phyloP scores from a whole-genome alignment of 2,888 invertebrate species.

The Tachina grossa region DNA sequence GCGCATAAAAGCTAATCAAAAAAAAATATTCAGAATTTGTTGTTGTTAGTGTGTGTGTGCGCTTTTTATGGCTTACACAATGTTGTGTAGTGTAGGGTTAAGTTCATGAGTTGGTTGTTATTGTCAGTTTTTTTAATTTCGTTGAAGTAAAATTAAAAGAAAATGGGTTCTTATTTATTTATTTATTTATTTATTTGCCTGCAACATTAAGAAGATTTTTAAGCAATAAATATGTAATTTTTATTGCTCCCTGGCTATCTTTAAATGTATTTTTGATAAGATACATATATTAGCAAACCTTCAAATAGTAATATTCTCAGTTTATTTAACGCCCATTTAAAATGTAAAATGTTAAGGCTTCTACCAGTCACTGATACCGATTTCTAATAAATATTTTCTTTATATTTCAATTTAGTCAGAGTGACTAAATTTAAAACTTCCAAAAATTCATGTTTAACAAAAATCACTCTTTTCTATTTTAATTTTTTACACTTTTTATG shows the following conservation, averaged over 20 bases:
- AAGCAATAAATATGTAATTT: too few relatives aligned
- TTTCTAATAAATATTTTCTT: neutral
- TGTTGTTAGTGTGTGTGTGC: constrained; percentile 6
- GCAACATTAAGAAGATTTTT: too few relatives aligned
- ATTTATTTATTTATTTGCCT: neutral
- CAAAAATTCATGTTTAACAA: constrained; percentile 50
- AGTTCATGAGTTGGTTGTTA: constrained; percentile 18
- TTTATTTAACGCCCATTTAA: too few relatives aligned
- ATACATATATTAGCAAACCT: too few relatives aligned
- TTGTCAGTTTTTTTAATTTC: neutral
- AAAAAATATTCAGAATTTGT: constrained; percentile 34
- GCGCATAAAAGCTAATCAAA: constrained; percentile 2
- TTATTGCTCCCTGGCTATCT: too few relatives aligned
- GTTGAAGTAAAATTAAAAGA: neutral
- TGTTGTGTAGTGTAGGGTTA: constrained; percentile 24
- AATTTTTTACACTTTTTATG: constrained; percentile 62
- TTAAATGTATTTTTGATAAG: too few relatives aligned
- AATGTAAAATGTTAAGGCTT: neutral
- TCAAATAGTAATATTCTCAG: too few relatives aligned
- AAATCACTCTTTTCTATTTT: constrained; percentile 58
- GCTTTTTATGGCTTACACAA: constrained; percentile 2
- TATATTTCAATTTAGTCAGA: constrained; percentile 31
- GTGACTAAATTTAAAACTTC: constrained; percentile 46
- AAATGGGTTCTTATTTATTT: neutral
- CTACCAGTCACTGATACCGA: neutral